phyloP scores from a whole-genome alignment of 2,888 invertebrate species.

The Teleogryllus oceanicus region DNA sequence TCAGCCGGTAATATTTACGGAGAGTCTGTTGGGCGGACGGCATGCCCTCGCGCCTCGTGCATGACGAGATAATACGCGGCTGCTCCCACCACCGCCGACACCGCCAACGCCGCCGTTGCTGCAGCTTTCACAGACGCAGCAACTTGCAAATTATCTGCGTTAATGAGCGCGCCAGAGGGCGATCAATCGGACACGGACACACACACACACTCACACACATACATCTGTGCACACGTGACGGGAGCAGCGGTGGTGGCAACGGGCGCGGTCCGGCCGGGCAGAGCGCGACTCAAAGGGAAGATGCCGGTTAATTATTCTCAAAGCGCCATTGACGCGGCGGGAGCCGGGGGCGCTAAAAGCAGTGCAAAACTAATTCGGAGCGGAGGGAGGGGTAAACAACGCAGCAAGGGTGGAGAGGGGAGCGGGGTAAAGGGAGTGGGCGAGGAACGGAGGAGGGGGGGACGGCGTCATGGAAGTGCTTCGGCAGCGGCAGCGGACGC shows the following conservation, averaged over 20 bases:
- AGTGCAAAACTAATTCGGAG: constrained; percentile 1
- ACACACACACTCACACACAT: too few species aligned
- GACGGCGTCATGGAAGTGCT: not conserved
- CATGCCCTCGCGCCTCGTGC: too few species aligned
- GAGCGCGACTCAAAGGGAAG: not conserved
- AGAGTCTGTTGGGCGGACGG: too few species aligned
- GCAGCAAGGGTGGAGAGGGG: not conserved
- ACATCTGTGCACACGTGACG: too few species aligned
- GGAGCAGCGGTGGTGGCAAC: not conserved
- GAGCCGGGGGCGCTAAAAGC: not conserved
- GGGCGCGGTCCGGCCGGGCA: not conserved
- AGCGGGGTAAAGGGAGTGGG: not conserved
- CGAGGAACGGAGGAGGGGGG: not conserved
- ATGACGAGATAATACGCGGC: too few species aligned
- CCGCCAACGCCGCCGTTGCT: not conserved
- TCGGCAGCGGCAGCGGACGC: too few species aligned
- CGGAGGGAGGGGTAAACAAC: not conserved
- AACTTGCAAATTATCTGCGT: not conserved
- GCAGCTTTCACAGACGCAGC: not conserved
- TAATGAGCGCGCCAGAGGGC: not conserved
- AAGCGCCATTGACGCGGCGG: constrained; percentile 5
- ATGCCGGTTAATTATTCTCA: constrained; percentile 9
- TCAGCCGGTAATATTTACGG: too few species aligned
- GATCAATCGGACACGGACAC: not conserved
- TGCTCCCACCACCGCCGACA: not conserved